These are phyloP conservation scores for Antheraea pernyi DNA, from an alignment of 1,140 invertebrate species.

Conservation along the genomic window DNA sequence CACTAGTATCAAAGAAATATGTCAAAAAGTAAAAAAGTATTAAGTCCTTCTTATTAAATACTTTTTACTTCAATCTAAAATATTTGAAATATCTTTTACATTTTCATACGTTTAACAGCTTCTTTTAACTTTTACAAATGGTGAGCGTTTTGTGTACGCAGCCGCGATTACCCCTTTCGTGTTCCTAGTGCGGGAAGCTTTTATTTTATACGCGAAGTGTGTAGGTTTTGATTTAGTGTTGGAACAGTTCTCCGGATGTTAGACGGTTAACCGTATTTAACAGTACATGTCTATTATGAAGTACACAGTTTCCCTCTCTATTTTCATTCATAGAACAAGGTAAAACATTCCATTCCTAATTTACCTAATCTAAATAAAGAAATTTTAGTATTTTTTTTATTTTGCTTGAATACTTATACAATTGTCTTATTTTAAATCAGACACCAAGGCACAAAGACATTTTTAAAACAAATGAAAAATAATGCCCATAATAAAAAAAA, in stretches of 20 bases:
- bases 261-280: background rate
- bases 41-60: too few relatives aligned
- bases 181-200: conserved; percentile 57
- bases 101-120: conserved; percentile 43
- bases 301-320: background rate
- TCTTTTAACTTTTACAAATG: conserved; percentile 55
- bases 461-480: too few relatives aligned
- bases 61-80: too few relatives aligned
- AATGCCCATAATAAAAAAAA: too few relatives aligned
- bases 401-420: too few relatives aligned
- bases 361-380: too few relatives aligned
- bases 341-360: too few relatives aligned
- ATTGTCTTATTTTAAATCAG: too few relatives aligned
- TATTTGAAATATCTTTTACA: background rate
- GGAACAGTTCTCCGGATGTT: background rate
- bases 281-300: background rate
- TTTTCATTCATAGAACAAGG: background rate
- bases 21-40: too few relatives aligned
- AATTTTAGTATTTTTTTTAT: too few relatives aligned
- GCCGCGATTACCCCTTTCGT: conserved; percentile 69
- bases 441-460: too few relatives aligned
- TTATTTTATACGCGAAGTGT: conserved; percentile 54
- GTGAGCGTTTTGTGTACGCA: conserved; percentile 59
- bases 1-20: too few relatives aligned
- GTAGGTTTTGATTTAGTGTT: conserved; percentile 6